phyloP scores from a whole-genome alignment of 2,797 vertebrate species.

The Gallinago nigripennis region DNA sequence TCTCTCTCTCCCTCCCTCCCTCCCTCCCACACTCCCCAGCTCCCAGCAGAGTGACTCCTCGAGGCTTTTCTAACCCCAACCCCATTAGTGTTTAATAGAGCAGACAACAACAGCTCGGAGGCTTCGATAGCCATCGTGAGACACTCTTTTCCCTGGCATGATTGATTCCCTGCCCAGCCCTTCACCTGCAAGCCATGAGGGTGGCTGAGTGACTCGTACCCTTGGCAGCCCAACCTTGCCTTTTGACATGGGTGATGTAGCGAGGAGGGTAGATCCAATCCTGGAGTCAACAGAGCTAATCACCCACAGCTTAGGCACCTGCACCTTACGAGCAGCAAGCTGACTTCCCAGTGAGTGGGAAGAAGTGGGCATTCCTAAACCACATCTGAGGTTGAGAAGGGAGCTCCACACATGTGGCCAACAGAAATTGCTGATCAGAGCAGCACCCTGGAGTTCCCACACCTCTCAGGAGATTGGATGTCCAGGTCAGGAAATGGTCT shows the following conservation, averaged over 20 bases:
- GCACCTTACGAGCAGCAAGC: rapidly evolving
- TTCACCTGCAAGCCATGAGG: background rate
- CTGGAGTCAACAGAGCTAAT: background rate
- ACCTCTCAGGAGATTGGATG: background rate
- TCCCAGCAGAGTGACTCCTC: background rate
- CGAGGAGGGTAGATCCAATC: background rate
- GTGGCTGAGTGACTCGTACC: background rate
- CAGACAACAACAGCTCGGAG: background rate
- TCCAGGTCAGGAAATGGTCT: background rate
- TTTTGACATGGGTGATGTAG: background rate
- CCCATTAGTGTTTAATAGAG: conserved; percentile 4
- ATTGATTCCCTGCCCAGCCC: background rate
- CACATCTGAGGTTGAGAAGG: rapidly evolving
- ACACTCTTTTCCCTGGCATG: background rate
- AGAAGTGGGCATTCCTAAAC: rapidly evolving
- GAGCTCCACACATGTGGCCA: background rate
- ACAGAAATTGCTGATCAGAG: background rate
- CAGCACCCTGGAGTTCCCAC: background rate
- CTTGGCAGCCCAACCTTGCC: background rate
- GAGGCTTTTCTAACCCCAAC: background rate
- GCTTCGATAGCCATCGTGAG: background rate
- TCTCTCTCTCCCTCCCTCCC: background rate
- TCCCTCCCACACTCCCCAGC: background rate
- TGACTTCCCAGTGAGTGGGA: background rate
- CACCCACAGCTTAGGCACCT: background rate